Base-by-base conservation (phyloP, 2,888 invertebrate species). In the Toxonevra muliebris region DNA sequence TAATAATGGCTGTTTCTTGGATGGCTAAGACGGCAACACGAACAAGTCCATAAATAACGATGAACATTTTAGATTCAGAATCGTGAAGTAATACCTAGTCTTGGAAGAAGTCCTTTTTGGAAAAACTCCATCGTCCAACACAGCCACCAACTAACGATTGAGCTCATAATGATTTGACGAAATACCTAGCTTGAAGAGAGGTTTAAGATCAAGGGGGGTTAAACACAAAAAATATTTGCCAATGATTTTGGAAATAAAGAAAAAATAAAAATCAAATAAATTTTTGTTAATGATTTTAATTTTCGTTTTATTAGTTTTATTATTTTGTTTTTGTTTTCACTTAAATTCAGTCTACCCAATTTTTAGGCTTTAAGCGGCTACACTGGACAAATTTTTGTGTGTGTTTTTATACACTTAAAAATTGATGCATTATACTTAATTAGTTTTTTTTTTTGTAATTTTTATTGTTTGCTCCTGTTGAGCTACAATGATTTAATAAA, bases 321-420 rank as follows among this genome's bases (percentile, higher is more conserved):
- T 58, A 15, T 15, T 62, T 60, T 57, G 52, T 57, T 50, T 65
- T 41, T 58, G 20, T 15, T 62, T 60, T 68, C 41, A 17, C 50
- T 64, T 48, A 68, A 64, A 63, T 52, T 68, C 68, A 68, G 68
- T 68, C 68, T 68, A 68, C 58, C 63, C 59, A 63, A 68, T 68
- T 58, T 59, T 63, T 68, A 62, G 62, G 62, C 62, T 53, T n/a
- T 62, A 54, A 62, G 62, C 62, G 48, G 59, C 48, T 48, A 48
- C 48, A 54, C 17, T 54, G 54, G 54, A 54, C 54, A 54, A 54
- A 43, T 54, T 41, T 41, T 54, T 42, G 52, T 42, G 41, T 42
- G 42, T 59, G 17, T 40, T 15, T 60, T 42, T 60, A n/a, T 30
- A 11, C 20, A 61, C 48, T 61, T 61, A 61, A 45, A 55, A 54